Evolutionary conservation across 2,797 vertebrate genomes (phyloP), one percentile per base, ranked within the genome.

Genomic region (Enteromius viviparus): DNA sequence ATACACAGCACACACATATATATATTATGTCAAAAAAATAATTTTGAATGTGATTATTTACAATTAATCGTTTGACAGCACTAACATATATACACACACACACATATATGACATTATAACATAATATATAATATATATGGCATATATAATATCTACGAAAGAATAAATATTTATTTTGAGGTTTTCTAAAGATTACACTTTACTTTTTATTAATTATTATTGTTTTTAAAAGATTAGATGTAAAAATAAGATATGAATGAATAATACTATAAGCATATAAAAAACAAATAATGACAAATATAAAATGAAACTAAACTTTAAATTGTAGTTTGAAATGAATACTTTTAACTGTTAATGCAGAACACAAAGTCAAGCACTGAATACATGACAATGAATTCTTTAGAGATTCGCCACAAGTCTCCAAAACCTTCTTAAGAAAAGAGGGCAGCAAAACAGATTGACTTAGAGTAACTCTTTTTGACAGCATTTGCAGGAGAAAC

Each of bases 381-480:
- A 49, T 60, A 49, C 19, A 17, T 47, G 75, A 62, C 21, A 65
- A 26, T 45, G 0, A 6, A 37, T 23, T 34, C 23, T 68, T 34
- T 45, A 55, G n/a, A 68, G 62, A 68, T 70, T 83, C 26, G 17
- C 3, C 64, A 21, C 49, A 77, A 60, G 64, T 80, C 49, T 80
- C 8, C 6, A 49, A 21, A 42, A 15, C 34, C 15, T 68, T 68
- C 34, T 76, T 34, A 23, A 76, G 23, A 32, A 81, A 82, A 76
- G 49, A 69, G 19, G 11, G 11, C 17, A 19, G 47, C 32, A 53
- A 75, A 32, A 34, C 11, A 82, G 47, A 82, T 76, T 21, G 71
- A 42, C 15, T 55, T 3, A 66, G 34, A 75, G 12, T n/a, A 58
- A 76, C 34, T 55, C n/a, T 68, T 68, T 68, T 55, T 76, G 62